Percentiles rank a stretch among this genome's conserved stretches.
phyloP scores from a whole-genome alignment of 2,888 invertebrate genomes.

The Drosophila gaucha region DNA sequence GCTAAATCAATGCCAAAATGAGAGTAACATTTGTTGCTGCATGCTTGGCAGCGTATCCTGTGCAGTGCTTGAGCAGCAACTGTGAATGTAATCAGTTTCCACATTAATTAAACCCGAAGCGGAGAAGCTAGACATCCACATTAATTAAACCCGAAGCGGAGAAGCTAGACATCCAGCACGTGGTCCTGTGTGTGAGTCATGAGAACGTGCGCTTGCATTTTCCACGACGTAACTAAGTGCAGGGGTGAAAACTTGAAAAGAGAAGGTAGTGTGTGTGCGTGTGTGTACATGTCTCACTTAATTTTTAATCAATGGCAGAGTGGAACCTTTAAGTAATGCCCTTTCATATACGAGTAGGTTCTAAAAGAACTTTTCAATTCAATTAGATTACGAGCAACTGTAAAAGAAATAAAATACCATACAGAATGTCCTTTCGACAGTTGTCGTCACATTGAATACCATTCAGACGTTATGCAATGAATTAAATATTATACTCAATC shows the following conservation, averaged over 20 bases:
- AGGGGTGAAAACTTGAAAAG: background rate
- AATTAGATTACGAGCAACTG: constrained; percentile 45
- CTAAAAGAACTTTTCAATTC: constrained; percentile 48
- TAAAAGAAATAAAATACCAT: constrained; percentile 26
- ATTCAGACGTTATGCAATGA: constrained; percentile 30
- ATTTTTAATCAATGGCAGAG: constrained; percentile 11
- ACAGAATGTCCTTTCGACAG: constrained; percentile 20
- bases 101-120: constrained; percentile 73
- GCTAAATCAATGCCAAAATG: constrained; percentile 72
- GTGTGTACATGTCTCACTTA: constrained; percentile 16
- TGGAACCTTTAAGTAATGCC: background rate
- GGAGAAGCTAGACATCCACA: constrained; percentile 45
- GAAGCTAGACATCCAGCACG: constrained; percentile 45
- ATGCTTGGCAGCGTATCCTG: constrained; percentile 18
- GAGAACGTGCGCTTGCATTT: constrained; percentile 58
- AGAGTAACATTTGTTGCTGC: constrained; percentile 52
- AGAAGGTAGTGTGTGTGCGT: background rate
- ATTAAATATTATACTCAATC: constrained; percentile 54
- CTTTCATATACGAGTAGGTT: constrained; percentile 23
- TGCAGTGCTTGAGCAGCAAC: background rate
- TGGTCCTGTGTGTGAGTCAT: constrained; percentile 21
- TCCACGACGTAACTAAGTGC: constrained; percentile 29
- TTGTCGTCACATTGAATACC: constrained; percentile 32
- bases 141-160: constrained; percentile 65
- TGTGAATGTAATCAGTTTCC: constrained; percentile 51